Evolutionary conservation across 2,888 invertebrate species (phyloP).

Genomic region (Pyrrhia umbra): DNA sequence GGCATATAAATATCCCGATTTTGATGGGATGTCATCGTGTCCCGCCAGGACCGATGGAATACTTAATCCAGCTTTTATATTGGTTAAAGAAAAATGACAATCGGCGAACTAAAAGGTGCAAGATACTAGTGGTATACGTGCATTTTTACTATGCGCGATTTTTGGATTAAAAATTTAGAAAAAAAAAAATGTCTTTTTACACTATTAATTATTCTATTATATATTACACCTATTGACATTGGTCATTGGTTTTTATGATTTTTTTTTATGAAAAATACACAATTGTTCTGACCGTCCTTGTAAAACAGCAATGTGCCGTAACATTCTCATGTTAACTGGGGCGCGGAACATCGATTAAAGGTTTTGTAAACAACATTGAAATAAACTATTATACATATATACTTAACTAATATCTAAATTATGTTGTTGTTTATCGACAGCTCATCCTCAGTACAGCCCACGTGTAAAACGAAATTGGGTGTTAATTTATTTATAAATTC

Average conservation of each 20-base stretch:
- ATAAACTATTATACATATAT: too few species aligned
- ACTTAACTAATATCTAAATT: not conserved
- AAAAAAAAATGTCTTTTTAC: too few species aligned
- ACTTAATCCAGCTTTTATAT: too few species aligned
- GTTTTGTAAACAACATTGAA: constrained; percentile 6
- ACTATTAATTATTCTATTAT: too few species aligned
- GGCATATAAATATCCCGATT: not conserved
- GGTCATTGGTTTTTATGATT: not conserved
- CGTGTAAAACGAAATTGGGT: constrained; percentile 10
- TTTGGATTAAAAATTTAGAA: too few species aligned
- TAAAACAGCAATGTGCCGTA: constrained; percentile 4
- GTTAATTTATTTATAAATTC: constrained; percentile 13
- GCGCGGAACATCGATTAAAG: constrained; percentile 26
- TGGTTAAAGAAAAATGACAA: too few species aligned
- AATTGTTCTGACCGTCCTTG: constrained; percentile 7
- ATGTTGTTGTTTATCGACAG: not conserved
- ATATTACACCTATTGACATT: not conserved
- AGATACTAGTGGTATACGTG: too few species aligned
- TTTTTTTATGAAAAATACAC: not conserved
- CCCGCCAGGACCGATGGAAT: too few species aligned
- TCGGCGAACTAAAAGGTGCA: too few species aligned
- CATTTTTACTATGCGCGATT: too few species aligned
- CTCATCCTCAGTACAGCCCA: not conserved
- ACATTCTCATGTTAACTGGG: constrained; percentile 25
- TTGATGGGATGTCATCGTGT: not conserved